Conservation (phyloP, 2,888 invertebrate genomes). For the Lepetodrilus schrolli region DNA sequence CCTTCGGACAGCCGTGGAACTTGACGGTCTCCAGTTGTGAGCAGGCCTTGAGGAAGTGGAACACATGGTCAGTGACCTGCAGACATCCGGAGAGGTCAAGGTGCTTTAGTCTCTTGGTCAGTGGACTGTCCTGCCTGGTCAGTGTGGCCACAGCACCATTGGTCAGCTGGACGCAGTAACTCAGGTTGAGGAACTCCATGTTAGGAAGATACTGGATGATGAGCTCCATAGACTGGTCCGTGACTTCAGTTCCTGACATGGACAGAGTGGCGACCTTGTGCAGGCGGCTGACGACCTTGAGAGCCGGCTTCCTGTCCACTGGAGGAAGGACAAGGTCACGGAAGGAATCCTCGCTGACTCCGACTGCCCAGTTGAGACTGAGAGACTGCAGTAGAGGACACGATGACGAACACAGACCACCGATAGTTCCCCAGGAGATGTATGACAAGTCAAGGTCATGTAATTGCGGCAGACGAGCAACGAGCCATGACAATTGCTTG, state of each 20-base stretch:
- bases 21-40: constrained; percentile 7
- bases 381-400: constrained; percentile 85
- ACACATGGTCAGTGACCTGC: constrained; percentile 45
- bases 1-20: constrained; percentile 12
- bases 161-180: constrained; percentile 88
- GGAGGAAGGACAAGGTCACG: constrained; percentile 90
- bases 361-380: constrained; percentile 90
- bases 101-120: constrained; percentile 42
- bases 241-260: constrained; percentile 90
- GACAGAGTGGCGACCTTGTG: constrained; percentile 85
- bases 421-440: constrained; percentile 83
- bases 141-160: constrained; percentile 86
- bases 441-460: constrained; percentile 86
- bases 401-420: constrained; percentile 86
- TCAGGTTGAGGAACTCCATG: constrained; percentile 86
- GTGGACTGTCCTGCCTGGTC: constrained; percentile 39
- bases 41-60: neutral
- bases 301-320: constrained; percentile 85
- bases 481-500: constrained; percentile 92
- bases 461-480: constrained; percentile 88
- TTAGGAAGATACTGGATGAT: constrained; percentile 69
- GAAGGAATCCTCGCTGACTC: constrained; percentile 88
- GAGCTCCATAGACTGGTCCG: constrained; percentile 85
- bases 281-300: constrained; percentile 85
- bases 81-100: constrained; percentile 53